Conservation (phyloP, 2,797 vertebrate genomes). For the Darevskia mixta region DNA sequence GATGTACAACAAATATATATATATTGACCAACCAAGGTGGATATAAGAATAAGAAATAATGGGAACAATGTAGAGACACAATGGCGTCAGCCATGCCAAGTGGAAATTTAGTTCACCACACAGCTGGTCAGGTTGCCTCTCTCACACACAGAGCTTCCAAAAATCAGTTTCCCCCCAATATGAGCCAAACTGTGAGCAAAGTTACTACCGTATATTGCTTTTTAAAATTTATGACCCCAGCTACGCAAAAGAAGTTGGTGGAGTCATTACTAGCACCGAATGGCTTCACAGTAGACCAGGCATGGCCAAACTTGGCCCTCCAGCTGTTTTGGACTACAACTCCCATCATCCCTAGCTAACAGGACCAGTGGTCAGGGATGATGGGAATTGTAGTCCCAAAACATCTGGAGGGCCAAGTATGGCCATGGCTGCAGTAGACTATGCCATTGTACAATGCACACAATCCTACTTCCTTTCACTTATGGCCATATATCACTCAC, state of each 20-base stretch:
- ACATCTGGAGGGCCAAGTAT: no score
- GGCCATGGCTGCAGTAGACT: no score
- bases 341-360: no score
- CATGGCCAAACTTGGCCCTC: no score
- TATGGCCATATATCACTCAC: slow-evolving; percentile 15
- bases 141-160: neutral
- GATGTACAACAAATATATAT: neutral
- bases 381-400: no score
- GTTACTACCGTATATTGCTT: neutral
- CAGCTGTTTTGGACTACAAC: no score
- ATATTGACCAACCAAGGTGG: slow-evolving; percentile 49
- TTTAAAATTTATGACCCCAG: neutral
- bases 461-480: neutral
- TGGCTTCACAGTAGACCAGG: no score
- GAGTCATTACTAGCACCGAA: no score
- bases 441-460: no score
- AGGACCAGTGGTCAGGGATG: no score
- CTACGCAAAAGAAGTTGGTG: no score
- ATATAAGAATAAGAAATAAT: slow-evolving; percentile 47
- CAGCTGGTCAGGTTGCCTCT: neutral
- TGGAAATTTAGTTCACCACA: neutral
- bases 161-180: neutral
- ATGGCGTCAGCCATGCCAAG: neutral
- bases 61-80: neutral
- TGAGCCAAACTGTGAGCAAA: neutral